Percentiles rank a stretch among this genome's conserved stretches.
Conservation (phyloP, 2,888 invertebrate species). For the Deilephila porcellus region DNA sequence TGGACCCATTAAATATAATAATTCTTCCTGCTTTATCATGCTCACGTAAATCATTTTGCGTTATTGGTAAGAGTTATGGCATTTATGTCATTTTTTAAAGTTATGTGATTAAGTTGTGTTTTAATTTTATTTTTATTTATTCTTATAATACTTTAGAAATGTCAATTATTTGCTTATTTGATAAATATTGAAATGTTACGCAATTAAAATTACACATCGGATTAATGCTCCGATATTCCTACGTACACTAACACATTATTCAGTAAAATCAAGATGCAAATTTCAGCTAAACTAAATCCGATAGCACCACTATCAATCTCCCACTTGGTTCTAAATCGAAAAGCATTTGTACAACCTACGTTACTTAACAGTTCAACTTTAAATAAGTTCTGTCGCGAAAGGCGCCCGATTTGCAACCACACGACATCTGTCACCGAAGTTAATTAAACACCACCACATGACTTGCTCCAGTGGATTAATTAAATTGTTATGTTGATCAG, state of each 20-base stretch:
- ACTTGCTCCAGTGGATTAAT: constrained; percentile 20
- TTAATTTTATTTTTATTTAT: neutral
- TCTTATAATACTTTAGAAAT: neutral
- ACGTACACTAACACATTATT: no score
- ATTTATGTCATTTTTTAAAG: neutral
- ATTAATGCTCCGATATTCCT: no score
- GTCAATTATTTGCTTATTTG: no score
- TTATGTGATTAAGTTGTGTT: neutral
- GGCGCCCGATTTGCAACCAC: constrained; percentile 12
- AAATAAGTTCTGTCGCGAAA: constrained; percentile 24
- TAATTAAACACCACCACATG: constrained; percentile 29
- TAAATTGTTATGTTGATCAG: constrained; percentile 28
- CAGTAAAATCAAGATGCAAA: no score
- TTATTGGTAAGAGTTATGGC: neutral
- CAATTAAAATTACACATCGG: no score
- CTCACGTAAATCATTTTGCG: neutral
- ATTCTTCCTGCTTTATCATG: neutral
- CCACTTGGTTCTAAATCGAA: constrained; percentile 11
- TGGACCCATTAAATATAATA: constrained; percentile 23
- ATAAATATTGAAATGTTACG: no score
- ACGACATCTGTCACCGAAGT: constrained; percentile 30
- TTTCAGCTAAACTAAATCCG: neutral
- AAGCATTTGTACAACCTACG: constrained; percentile 8
- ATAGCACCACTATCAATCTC: neutral
- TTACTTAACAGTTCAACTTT: constrained; percentile 21